Conservation (phyloP, 2,797 vertebrate genomes). For the Hypotaenidia okinawae region DNA sequence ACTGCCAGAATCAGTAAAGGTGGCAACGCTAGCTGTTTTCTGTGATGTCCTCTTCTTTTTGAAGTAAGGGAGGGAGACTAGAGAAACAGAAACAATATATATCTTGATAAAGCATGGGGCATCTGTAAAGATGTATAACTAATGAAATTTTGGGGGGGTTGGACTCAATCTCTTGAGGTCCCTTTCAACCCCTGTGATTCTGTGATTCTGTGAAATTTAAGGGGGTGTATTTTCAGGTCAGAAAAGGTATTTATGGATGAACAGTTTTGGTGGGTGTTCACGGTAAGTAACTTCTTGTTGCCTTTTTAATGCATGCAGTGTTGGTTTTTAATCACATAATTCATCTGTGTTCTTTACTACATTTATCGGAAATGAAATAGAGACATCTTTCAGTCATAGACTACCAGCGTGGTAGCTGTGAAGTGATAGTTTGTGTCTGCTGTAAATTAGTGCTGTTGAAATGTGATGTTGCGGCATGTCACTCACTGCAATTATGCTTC, state of each 20-base stretch:
- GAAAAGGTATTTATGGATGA: neutral
- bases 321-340: neutral
- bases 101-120: neutral
- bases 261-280: neutral
- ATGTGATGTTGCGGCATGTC: neutral
- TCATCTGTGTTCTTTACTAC: neutral
- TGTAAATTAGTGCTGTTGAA: neutral
- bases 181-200: no score
- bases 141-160: neutral
- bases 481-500: rapidly evolving
- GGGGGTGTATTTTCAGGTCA: neutral
- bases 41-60: neutral
- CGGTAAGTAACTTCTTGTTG: neutral
- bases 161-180: no score
- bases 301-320: neutral
- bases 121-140: neutral
- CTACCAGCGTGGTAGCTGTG: neutral
- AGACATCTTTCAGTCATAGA: neutral
- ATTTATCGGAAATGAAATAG: neutral
- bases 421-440: neutral
- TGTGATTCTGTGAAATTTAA: neutral
- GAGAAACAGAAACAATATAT: neutral
- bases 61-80: neutral
- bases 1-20: neutral
- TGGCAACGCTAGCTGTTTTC: neutral